Evolutionary conservation across 2,113 vertebrate species (phyloP), one percentile per base, ranked within the genome.

Genomic region (Ceyx melanurus): DNA sequence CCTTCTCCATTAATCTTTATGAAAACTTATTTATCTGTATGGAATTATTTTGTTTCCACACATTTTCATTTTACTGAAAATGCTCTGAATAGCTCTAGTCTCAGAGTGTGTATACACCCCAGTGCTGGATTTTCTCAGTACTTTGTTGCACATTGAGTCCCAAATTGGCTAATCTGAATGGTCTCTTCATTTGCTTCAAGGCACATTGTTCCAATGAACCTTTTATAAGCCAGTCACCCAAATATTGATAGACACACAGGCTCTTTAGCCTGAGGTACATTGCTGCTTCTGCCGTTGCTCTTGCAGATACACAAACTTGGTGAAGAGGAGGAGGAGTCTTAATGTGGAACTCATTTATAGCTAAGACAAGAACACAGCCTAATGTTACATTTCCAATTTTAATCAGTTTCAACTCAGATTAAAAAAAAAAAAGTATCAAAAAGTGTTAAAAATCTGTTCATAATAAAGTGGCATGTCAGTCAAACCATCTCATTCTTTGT

Each of bases 181-280:
- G 62, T 75, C 17, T 82, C 88, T 65, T 90, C 22, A 40, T 73
- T 92, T 93, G 92, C 93, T 95, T 50, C 46, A 62, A 75, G 89
- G 72, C 67, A 62, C 72, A 26, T 70, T 78, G 45, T 88, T 95
- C 48, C 83, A 81, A 18, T 90, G 53, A 95, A 91, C 58, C 64
- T 82, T 92, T 93, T 93, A 73, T 84, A 88, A 93, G 65, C 31
- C 62, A 64, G 12, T 93, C 81, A 77, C 67, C 58, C 61, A 89
- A 74, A 92, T 71, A 78, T n/a, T 92, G 93, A 82, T 78, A 95
- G 77, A 74, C 61, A 90, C 31, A 71, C 43, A 88, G 80, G 37
- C 65, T 81, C 53, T 93, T 93, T 86, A 82, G 85, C 95, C 95
- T 60, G 33, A 82, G 90, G 93, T 92, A 62, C 10, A 15, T 42